Conservation (phyloP, 2,797 vertebrate species). For the Clangula hyemalis region DNA sequence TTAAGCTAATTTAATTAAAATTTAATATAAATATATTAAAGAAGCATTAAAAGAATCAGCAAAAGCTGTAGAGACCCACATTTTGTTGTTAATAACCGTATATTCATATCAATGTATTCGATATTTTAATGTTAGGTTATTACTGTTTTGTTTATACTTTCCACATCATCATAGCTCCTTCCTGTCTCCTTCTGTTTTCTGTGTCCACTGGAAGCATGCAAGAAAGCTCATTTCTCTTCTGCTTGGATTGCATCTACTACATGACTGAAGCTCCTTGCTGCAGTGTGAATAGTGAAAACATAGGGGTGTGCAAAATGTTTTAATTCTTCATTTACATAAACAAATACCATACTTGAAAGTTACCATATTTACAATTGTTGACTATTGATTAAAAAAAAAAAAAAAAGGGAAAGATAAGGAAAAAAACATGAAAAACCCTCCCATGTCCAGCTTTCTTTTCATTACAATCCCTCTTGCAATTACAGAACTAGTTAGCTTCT, state of each 20-base stretch:
- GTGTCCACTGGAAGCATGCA: not conserved
- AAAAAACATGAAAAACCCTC: not conserved
- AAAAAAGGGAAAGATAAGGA: too few species aligned
- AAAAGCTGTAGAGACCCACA: not conserved
- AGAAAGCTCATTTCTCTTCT: not conserved
- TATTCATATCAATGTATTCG: not conserved
- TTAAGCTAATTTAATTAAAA: not conserved
- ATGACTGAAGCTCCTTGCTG: not conserved
- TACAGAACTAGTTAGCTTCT: not conserved
- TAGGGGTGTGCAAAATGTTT: fast-evolving
- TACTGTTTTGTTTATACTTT: not conserved
- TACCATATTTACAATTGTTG: not conserved
- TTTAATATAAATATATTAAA: not conserved
- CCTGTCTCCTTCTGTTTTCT: not conserved
- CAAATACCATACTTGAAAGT: not conserved
- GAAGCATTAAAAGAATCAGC: not conserved
- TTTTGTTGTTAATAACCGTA: not conserved
- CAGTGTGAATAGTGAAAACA: not conserved
- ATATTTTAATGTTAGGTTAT: not conserved
- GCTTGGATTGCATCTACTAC: not conserved
- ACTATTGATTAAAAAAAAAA: not conserved
- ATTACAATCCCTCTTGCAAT: not conserved
- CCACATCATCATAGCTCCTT: not conserved
- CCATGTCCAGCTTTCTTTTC: not conserved
- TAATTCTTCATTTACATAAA: not conserved